Conservation (phyloP, 2,888 invertebrate genomes). For the Apomyelois bistriatella region DNA sequence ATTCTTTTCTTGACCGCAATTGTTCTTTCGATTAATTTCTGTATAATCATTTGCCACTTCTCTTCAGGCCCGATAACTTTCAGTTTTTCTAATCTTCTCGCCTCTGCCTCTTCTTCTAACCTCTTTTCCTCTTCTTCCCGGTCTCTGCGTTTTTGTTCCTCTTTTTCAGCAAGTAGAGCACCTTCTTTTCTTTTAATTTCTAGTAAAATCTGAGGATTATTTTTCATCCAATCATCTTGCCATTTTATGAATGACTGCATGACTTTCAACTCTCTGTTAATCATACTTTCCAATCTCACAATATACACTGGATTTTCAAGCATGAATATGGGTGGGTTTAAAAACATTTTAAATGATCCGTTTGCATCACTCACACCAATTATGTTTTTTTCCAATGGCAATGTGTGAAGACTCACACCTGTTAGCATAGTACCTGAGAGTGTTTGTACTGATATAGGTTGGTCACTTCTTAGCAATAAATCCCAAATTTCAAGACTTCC, state of each 20-base stretch:
- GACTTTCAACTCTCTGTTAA: constrained; percentile 75
- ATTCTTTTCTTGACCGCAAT: constrained; percentile 83
- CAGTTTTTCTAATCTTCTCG: constrained; percentile 58
- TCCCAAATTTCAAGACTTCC: constrained; percentile 92
- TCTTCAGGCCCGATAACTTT: constrained; percentile 69
- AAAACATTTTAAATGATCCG: constrained; percentile 83
- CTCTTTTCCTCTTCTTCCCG: constrained; percentile 67
- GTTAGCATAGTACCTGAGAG: constrained; percentile 84
- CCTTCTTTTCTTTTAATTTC: constrained; percentile 65
- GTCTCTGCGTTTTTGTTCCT: constrained; percentile 57
- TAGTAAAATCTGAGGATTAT: constrained; percentile 54
- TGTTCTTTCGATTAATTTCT: constrained; percentile 82
- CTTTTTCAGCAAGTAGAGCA: constrained; percentile 60
- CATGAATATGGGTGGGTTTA: constrained; percentile 77
- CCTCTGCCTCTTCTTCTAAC: constrained; percentile 73
- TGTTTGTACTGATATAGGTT: constrained; percentile 83
- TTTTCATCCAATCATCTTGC: constrained; percentile 81
- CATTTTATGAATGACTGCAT: constrained; percentile 76
- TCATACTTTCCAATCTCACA: constrained; percentile 60
- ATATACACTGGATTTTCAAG: constrained; percentile 60
- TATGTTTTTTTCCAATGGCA: constrained; percentile 78
- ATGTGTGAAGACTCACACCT: constrained; percentile 79
- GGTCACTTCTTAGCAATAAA: constrained; percentile 84
- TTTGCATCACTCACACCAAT: constrained; percentile 85
- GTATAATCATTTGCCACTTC: constrained; percentile 82